Evolutionary conservation across 2,797 vertebrate genomes (phyloP).

Genomic region (Poecilia velifera): DNA sequence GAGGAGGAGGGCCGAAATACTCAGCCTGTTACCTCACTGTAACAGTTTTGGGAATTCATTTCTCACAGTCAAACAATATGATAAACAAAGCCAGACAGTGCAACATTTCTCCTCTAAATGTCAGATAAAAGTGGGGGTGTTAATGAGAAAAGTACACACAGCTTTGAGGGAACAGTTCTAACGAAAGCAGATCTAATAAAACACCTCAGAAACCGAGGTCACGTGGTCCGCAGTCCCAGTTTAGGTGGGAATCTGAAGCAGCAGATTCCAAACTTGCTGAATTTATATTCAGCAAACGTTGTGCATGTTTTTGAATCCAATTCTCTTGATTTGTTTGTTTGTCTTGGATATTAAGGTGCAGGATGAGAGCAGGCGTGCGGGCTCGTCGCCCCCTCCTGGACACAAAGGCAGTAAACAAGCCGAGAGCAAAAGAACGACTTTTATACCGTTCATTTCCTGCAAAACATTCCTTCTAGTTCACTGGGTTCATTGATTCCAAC

Average conservation of each 20-base stretch:
- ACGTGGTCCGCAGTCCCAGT: neutral
- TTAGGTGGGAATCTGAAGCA: neutral
- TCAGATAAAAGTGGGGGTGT: neutral
- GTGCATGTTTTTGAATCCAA: neutral
- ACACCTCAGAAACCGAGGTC: slow-evolving; percentile 33
- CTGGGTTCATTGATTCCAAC: too few species aligned
- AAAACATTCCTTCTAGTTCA: neutral
- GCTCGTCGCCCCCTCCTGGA: slow-evolving; percentile 76
- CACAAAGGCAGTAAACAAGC: slow-evolving; percentile 2
- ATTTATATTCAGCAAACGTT: neutral
- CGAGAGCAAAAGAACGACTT: neutral
- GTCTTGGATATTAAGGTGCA: neutral
- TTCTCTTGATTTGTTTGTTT: neutral
- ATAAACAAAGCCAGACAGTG: slow-evolving; percentile 3
- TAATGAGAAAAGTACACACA: neutral
- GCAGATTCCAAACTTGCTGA: neutral
- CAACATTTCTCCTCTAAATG: neutral
- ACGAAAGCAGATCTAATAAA: slow-evolving; percentile 27
- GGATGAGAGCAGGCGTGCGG: slow-evolving; percentile 6
- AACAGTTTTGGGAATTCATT: slow-evolving; percentile 10
- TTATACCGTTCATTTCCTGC: neutral
- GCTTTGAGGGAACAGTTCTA: slow-evolving; percentile 13
- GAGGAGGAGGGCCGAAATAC: neutral
- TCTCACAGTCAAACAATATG: slow-evolving; percentile 9
- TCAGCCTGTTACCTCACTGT: slow-evolving; percentile 14